phyloP scores from a whole-genome alignment of 2,797 vertebrate species.

The Potorous gilbertii region DNA sequence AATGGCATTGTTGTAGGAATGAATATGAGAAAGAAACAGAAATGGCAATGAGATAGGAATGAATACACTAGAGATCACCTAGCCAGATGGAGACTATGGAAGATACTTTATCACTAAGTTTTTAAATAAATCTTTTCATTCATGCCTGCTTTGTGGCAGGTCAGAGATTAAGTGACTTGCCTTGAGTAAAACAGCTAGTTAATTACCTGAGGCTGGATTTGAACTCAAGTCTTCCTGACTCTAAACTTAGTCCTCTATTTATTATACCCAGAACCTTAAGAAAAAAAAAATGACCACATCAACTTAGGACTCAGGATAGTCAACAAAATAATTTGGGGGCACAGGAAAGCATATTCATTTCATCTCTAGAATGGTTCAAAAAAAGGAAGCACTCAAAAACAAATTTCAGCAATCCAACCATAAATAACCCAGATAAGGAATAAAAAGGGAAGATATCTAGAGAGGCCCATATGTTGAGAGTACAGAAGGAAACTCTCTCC shows the following conservation, averaged over 20 bases:
- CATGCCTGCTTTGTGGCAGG: not conserved
- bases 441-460: not conserved
- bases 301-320: not conserved
- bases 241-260: not conserved
- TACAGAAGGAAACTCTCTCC: not conserved
- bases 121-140: not conserved
- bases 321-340: constrained; percentile 10
- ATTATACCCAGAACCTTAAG: not conserved
- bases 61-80: not conserved
- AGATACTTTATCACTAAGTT: not conserved
- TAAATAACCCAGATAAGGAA: not conserved
- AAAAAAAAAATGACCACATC: not conserved
- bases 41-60: not conserved
- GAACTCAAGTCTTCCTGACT: constrained; percentile 48
- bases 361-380: not conserved
- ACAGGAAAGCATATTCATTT: constrained; percentile 12
- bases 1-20: not conserved
- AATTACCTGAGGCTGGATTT: not conserved
- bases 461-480: not conserved
- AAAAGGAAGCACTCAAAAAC: not conserved
- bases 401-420: not conserved
- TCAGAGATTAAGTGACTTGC: not conserved
- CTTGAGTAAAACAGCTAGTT: not conserved
- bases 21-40: not conserved
- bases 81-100: not conserved